phyloP scores from a whole-genome alignment of 2,797 vertebrate genomes.

The Malurus leucopterus region DNA sequence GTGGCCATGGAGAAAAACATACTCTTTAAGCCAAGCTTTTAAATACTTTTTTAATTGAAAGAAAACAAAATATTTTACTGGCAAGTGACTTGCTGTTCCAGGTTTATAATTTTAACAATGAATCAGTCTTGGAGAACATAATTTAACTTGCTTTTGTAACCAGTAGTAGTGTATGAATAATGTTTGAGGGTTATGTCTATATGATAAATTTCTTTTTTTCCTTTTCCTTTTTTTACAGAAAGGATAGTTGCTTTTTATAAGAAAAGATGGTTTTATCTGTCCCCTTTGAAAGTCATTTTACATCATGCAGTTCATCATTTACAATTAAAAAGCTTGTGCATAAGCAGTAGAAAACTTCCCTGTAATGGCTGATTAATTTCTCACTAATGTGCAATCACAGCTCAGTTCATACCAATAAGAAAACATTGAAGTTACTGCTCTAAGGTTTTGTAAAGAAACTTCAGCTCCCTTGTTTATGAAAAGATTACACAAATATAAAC shows the following conservation, averaged over 20 bases:
- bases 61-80: not conserved
- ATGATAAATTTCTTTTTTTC: not conserved
- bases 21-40: not conserved
- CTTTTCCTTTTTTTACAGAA: not conserved
- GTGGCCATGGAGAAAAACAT: conserved; percentile 2
- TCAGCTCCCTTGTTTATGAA: not conserved
- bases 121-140: not conserved
- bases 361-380: not conserved
- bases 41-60: not conserved
- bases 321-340: not conserved
- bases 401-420: not conserved
- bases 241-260: not conserved
- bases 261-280: not conserved
- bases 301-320: not conserved
- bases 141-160: not conserved
- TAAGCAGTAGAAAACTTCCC: not conserved
- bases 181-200: fast-evolving
- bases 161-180: not conserved
- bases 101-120: not conserved
- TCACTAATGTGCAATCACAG: not conserved
- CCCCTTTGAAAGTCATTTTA: not conserved
- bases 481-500: not conserved
- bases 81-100: not conserved
- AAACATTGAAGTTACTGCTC: not conserved
- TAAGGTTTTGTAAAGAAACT: not conserved